Conservation (phyloP, 2,113 vertebrate genomes). For the Microcebus ravelobensis region DNA sequence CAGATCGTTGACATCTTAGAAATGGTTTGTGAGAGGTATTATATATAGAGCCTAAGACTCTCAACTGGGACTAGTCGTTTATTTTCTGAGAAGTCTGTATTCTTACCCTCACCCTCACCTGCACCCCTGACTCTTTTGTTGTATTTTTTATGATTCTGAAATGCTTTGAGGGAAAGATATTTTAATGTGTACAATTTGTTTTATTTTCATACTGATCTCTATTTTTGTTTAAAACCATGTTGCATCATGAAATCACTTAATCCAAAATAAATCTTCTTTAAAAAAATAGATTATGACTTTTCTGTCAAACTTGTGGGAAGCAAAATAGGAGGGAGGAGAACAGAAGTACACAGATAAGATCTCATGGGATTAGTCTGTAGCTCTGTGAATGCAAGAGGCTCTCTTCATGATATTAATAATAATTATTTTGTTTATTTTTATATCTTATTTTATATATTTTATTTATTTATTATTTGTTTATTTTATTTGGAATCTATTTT, state of each 20-base stretch:
- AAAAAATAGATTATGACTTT: conserved; percentile 79
- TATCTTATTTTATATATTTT: background rate
- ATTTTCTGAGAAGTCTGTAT: conserved; percentile 81
- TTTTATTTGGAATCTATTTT: background rate
- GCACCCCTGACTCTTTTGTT: conserved; percentile 80
- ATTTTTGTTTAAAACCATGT: conserved; percentile 88
- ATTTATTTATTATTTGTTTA: background rate
- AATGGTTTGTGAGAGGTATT: conserved; percentile 49
- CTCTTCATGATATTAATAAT: background rate
- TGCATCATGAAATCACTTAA: conserved; percentile 86
- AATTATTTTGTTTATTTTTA: background rate
- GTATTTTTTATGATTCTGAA: conserved; percentile 85
- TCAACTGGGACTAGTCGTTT: conserved; percentile 71
- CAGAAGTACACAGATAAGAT: background rate
- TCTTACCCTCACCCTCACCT: conserved; percentile 69
- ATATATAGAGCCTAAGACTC: conserved; percentile 67
- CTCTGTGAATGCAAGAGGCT: background rate
- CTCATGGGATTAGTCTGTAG: background rate
- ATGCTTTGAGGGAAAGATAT: conserved; percentile 82
- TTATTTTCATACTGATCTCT: conserved; percentile 90
- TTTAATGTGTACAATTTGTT: conserved; percentile 86
- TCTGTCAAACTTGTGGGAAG: conserved; percentile 65
- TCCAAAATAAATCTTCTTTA: conserved; percentile 86
- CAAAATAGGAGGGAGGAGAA: conserved; percentile 29
- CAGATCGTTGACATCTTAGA: conserved; percentile 60